Evolutionary conservation across 2,888 invertebrate genomes (phyloP).

Genomic region (Flexamia atlantica): DNA sequence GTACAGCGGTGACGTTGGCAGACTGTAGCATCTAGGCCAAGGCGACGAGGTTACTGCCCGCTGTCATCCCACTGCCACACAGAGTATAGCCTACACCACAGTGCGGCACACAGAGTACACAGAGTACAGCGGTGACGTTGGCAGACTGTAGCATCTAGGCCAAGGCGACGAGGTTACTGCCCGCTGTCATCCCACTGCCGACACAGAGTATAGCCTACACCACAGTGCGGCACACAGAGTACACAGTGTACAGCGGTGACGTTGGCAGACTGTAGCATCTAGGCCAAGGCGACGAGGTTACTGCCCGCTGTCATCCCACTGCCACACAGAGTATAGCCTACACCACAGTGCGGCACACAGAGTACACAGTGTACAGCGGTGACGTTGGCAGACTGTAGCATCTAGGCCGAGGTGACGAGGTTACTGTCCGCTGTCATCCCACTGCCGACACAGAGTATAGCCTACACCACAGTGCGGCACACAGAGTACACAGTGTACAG

Average conservation of each 20-base stretch:
- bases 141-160: conserved; percentile 8
- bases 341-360: neutral
- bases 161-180: conserved; percentile 16
- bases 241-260: too few species aligned
- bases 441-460: too few species aligned
- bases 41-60: conserved; percentile 8
- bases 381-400: neutral
- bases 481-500: neutral
- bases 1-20: neutral
- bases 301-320: too few species aligned
- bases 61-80: too few species aligned
- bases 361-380: neutral
- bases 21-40: conserved; percentile 2
- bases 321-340: too few species aligned
- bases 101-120: too few species aligned
- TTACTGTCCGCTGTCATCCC: neutral
- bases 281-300: too few species aligned
- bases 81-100: too few species aligned
- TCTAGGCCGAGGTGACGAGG: conserved; percentile 14
- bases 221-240: neutral
- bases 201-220: neutral
- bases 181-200: too few species aligned
- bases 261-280: too few species aligned
- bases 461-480: too few species aligned
- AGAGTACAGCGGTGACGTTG: neutral